Evolutionary conservation across 1,140 invertebrate species (phyloP), one percentile per base, ranked within the genome.

Genomic region (Heliconius nattereri): DNA sequence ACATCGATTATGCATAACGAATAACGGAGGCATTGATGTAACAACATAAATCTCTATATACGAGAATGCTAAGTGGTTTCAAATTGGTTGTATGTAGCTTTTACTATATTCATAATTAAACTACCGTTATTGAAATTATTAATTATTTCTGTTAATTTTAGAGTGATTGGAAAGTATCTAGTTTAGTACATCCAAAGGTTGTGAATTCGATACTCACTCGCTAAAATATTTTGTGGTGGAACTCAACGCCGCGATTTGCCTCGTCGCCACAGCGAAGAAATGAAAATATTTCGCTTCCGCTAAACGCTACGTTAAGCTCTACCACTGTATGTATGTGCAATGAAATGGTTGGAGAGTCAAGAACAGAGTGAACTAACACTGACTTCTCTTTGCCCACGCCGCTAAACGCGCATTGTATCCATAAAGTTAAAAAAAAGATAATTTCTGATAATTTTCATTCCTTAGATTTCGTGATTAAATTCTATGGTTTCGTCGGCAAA

Each of bases 401-500:
- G 20, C 20, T 11, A 9, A 11, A 54, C 1, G n/a, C 54, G 23
- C 20, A 20, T 23, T 1, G n/a, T 57, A 57, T n/a, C n/a, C 54
- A 57, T 57, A 57, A 19, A 54, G 19, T 8, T 57, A 0, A 29
- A 66, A 66, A 66, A 66, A 66, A 66, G 3, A 16, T 23, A 29
- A 26, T 16, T 66, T 76, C 32, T 76, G 81, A 82, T 85, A 83
- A 82, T 81, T 83, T 49, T 79, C 60, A 87, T 89, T 80, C 80
- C 80, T 45, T 49, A 80, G 81, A 85, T 90, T 86, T 66, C 77
- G 73, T 81, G 87, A 90, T 91, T 82, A 80, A 79, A 90, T 87
- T 86, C 88, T 90, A 90, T 85, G 87, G 81, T 90, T 88, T 91
- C 89, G 87, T 89, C 87, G 85, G 86, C 85, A 85, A 90, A 91